Conservation (phyloP, 2,797 vertebrate genomes). For the Intellagama lesueurii region DNA sequence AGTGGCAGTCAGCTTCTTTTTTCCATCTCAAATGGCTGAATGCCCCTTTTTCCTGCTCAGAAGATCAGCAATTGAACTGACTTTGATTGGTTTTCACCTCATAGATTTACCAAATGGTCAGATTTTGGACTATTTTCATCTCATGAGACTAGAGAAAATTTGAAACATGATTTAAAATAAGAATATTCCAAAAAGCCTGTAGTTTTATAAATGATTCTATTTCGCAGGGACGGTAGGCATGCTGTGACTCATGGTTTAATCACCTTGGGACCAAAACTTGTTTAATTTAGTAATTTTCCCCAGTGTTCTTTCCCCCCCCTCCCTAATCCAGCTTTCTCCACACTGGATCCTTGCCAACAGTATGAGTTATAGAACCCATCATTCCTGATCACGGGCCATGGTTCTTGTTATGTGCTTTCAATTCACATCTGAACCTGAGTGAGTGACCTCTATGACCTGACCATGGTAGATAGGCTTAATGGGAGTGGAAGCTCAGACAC, state of each 20-base stretch:
- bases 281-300: background rate
- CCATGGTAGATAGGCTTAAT: background rate
- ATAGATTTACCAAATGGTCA: background rate
- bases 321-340: background rate
- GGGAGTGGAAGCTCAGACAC: background rate
- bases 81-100: too few species aligned
- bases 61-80: background rate
- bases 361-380: background rate
- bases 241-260: background rate
- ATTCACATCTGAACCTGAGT: too few species aligned
- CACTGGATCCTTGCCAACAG: too few species aligned
- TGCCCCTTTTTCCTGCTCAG: background rate
- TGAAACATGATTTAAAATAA: background rate
- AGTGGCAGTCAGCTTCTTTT: background rate
- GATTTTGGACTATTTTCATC: background rate
- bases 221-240: background rate
- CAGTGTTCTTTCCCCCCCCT: background rate
- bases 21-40: background rate
- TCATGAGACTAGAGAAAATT: background rate
- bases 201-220: background rate
- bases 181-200: background rate
- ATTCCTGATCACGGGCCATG: background rate
- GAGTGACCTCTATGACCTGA: background rate
- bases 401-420: too few species aligned
- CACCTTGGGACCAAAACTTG: background rate